Base-by-base conservation (phyloP, 2,113 vertebrate genomes). In the Paradoxurus hermaphroditus region DNA sequence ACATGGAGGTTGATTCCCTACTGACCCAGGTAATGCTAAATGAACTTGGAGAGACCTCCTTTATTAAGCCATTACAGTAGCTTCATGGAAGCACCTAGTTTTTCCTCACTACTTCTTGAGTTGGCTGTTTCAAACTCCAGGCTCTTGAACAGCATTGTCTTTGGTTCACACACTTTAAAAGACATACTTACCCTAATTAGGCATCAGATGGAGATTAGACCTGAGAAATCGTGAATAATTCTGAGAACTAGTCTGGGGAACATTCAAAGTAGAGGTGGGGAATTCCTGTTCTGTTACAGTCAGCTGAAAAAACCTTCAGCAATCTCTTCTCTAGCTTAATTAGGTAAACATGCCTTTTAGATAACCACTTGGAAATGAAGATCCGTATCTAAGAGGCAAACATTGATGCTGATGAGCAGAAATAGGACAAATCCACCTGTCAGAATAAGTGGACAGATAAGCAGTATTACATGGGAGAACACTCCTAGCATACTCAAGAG, bases 361-460 rank as follows among this genome's bases (percentile, higher is more conserved):
- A 72, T 94, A 95, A 87, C 46, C 44, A 93, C 39, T 62, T 85
- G 84, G 34, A 88, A 91, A 90, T 36, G 65, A 90, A 90, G 94
- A 83, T 65, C 39, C 49, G 21, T 68, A 78, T 44, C 46, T 97
- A 95, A 86, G 70, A 87, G 75, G 70, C 82, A 89, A 81, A 72
- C 16, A 15, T 79, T 86, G 53, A 14, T 13, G 25, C 49, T 18
- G 51, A 31, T 39, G 39, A 77, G 70, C 77, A 89, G 25, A 51
- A 91, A 75, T 62, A 16, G 63, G 67, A 85, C 18, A 25, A 72
- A 68, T 44, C 79, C 79, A 67, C 79, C 78, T 95, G 79, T 79
- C 81, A 44, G 56, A 53, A 19, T 94, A 56, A 70, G 87, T 34
- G 56, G 72, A 86, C 25, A 95, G 63, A 75, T 81, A 18, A 68